A percentile compares a stretch with the other conserved stretches of the same genome.
These are phyloP conservation scores for Agrotis exclamationis DNA, from an alignment of 2,888 invertebrate species.

Conservation along the genomic window DNA sequence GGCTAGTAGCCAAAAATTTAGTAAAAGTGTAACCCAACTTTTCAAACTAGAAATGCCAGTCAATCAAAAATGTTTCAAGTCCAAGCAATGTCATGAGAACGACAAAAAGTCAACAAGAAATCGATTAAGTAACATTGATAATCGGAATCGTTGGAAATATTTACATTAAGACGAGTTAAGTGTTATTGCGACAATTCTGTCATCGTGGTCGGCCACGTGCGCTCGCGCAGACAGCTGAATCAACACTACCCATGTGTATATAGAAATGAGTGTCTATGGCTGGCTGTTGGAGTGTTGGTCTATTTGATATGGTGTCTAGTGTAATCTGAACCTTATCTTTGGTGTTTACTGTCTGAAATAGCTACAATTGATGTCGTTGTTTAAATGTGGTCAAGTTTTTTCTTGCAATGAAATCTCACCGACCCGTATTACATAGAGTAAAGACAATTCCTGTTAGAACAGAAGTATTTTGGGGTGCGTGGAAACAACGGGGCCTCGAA, in stretches of 20 bases:
- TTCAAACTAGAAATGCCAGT: too few relatives aligned
- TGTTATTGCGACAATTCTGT: constrained; percentile 62
- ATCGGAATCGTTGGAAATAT: constrained; percentile 61
- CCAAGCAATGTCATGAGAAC: not conserved
- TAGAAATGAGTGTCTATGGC: constrained; percentile 51
- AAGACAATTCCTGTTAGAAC: too few relatives aligned
- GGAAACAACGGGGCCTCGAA: too few relatives aligned
- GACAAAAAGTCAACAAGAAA: constrained; percentile 20
- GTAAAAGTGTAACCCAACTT: too few relatives aligned
- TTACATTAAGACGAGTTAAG: constrained; percentile 61
- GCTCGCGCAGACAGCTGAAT: constrained; percentile 70
- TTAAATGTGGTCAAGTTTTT: not conserved
- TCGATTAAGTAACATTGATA: constrained; percentile 47
- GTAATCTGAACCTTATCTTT: constrained; percentile 34
- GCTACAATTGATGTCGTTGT: constrained; percentile 19
- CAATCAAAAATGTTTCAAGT: not conserved
- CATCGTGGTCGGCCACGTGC: constrained; percentile 75
- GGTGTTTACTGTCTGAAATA: constrained; percentile 9
- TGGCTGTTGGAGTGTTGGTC: constrained; percentile 31
- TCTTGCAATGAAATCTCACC: not conserved
- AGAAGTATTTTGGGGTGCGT: too few relatives aligned
- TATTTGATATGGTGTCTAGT: constrained; percentile 15
- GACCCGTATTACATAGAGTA: too few relatives aligned
- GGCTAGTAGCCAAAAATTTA: too few relatives aligned
- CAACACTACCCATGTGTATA: constrained; percentile 63